Evolutionary conservation across 2,888 invertebrate genomes (phyloP).

Genomic region (Parelbella ahira): DNA sequence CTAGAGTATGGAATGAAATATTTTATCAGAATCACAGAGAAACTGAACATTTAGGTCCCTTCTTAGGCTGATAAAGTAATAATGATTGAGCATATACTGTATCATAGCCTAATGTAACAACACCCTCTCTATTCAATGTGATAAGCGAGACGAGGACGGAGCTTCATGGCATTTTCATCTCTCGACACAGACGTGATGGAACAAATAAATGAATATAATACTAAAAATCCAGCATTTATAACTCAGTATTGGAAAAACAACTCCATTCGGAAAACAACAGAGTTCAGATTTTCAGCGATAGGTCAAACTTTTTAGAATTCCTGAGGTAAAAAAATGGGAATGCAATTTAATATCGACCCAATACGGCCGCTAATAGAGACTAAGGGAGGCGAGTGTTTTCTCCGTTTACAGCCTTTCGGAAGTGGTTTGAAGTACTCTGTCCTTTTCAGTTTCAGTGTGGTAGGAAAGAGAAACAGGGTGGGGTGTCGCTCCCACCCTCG

Average conservation of each 20-base stretch:
- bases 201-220: conserved; percentile 78
- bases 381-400: conserved; percentile 32
- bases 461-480: conserved; percentile 51
- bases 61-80: conserved; percentile 59
- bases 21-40: neutral
- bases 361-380: conserved; percentile 39
- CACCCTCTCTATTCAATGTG: conserved; percentile 53
- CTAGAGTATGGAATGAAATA: too few species aligned
- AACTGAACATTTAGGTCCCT: conserved; percentile 7
- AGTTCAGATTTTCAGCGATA: conserved; percentile 56
- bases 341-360: conserved; percentile 46
- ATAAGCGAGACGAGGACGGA: conserved; percentile 57
- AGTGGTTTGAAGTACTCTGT: conserved; percentile 42
- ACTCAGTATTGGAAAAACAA: conserved; percentile 45
- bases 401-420: conserved; percentile 48
- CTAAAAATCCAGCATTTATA: conserved; percentile 63
- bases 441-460: conserved; percentile 58
- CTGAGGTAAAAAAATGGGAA: conserved; percentile 59
- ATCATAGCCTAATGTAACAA: conserved; percentile 67
- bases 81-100: conserved; percentile 54
- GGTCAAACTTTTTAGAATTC: conserved; percentile 70
- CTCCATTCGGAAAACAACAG: conserved; percentile 50
- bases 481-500: conserved; percentile 65
- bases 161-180: conserved; percentile 75
- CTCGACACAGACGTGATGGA: conserved; percentile 70